Evolutionary conservation across 2,113 vertebrate species (phyloP), one percentile per base, ranked within the genome.

Genomic region (Dromas ardeola): DNA sequence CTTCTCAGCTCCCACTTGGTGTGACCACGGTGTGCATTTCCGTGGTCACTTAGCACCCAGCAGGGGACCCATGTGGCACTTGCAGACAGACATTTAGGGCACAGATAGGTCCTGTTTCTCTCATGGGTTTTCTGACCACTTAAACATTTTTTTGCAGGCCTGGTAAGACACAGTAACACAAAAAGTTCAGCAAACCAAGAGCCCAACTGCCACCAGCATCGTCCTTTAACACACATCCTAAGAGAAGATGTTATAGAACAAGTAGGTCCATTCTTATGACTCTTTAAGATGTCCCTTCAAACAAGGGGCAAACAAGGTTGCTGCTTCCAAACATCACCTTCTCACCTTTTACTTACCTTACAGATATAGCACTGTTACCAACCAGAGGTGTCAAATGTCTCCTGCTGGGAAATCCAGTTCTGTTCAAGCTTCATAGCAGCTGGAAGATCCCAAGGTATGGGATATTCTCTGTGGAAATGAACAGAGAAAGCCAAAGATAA

Each of bases 1-100:
- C 70, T 89, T 86, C 86, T 85, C 73, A 91, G 49, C 66, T 95
- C 63, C 70, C 45, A 13, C 71, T 72, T 81, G 25, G 29, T 73
- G 49, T 34, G 78, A 45, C 58, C 62, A 12, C 58, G n/a, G 84
- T 58, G 78, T 77, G 58, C 66, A 88, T 95, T 93, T 80, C 34
- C 1, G 4, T 81, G 79, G 63, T 20, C 88, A 92, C 91, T 96
- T 91, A 95, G 85, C 88, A 95, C 86, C 49, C 89, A 90, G 78
- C 81, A 86, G 63, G 95, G 73, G 32, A 86, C 27, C 11, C 25
- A 4, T 2, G 32, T 82, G 76, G 52, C 62, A 74, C 76, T 81
- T 89, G 62, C 70, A 65, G 55, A 52, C 61, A 47, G 70, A 85
- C 77, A 42, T 82, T 85, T 73, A 88, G 62, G 70, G 40, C 52